Evolutionary conservation across 2,888 invertebrate species (phyloP), one percentile per base, ranked within the genome.

Genomic region (Rhopalosiphum nymphaeae): DNA sequence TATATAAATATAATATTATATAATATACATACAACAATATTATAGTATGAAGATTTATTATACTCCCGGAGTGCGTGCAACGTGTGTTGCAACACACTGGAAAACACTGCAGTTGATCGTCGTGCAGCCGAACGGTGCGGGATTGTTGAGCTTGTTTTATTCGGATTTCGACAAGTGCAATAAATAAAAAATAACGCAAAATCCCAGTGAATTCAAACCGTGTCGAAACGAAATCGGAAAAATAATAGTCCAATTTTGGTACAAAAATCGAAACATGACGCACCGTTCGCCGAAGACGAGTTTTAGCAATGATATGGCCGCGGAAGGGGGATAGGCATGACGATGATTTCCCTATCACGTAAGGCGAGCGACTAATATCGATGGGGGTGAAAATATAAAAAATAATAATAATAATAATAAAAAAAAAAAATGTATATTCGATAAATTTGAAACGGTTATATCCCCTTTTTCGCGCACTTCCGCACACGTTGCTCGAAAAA

Each of bases 201-300:
- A 93, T 44, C 46, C 49, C 49, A n/a, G 42, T 85, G 29, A 90
- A 94, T 90, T 46, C 49, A 67, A 94, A 94, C 90, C 93, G 90
- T 94, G 85, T 90, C 93, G 93, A 86, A 94, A 90, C 61, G 90
- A 16, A 84, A 90, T 90, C 89, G 93, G 90, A 90, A 86, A 94
- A 94, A 91, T 94, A 94, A 94, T 91, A 91, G 90, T 91, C 86
- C 90, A 86, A 94, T 91, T 90, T 90, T 49, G 56, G 89, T 61
- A 85, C 46, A 49, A 86, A 94, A 94, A 86, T 90, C 85, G 90
- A 90, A 91, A 94, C 61, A 91, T 94, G 93, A 94, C 93, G 93
- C 93, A 94, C 89, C 78, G 44, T 46, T 10, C 57, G 42, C 57
- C 7, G 4, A n/a, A n/a, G n/a, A 11, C 57, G 42, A 56, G 53